phyloP scores from a whole-genome alignment of 2,113 vertebrate species.

The Pyrgilauda ruficollis region DNA sequence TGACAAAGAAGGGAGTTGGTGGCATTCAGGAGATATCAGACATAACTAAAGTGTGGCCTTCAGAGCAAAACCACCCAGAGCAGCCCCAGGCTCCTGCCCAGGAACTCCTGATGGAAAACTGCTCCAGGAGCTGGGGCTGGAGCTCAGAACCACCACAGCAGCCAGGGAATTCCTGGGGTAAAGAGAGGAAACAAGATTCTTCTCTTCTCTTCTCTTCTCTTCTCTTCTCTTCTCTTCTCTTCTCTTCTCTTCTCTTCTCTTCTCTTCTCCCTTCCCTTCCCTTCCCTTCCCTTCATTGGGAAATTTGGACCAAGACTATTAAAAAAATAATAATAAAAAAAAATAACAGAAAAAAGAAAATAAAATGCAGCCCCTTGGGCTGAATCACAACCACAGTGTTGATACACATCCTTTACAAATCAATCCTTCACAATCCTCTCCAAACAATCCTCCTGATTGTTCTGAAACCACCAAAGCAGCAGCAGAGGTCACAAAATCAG shows the following conservation, averaged over 20 bases:
- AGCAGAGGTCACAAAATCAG: background rate
- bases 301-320: background rate
- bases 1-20: background rate
- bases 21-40: background rate
- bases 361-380: background rate
- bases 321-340: no score
- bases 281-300: background rate
- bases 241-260: no score
- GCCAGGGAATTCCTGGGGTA: background rate
- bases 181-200: background rate
- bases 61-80: background rate
- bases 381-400: background rate
- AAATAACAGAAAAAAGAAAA: no score
- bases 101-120: background rate
- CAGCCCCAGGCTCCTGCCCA: background rate
- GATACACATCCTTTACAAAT: background rate
- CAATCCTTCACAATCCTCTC: background rate
- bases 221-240: no score
- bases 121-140: background rate
- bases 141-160: background rate
- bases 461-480: background rate
- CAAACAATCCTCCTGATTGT: background rate
- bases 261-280: background rate
- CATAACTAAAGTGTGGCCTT: background rate
- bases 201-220: background rate